Evolutionary conservation across 2,888 invertebrate genomes (phyloP), one percentile per base, ranked within the genome.

Genomic region (Vandiemenella viatica): DNA sequence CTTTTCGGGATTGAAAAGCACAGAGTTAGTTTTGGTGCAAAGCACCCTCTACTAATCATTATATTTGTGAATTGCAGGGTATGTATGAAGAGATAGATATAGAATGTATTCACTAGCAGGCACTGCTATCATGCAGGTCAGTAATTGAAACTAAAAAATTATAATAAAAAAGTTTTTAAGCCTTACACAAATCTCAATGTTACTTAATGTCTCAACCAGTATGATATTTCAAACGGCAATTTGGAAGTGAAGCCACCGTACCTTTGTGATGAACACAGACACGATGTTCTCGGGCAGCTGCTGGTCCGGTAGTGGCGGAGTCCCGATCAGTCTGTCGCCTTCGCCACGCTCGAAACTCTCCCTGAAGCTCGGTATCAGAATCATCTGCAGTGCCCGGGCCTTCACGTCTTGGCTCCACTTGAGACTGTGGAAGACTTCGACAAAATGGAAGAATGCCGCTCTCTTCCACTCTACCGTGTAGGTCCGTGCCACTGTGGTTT

Each of bases 381-480:
- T 83, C 60, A 90, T 79, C 61, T 96, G 95, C 26, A 97, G 70
- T 1, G 96, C 83, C 67, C 91, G 92, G 0, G 93, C 89, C 62
- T 93, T 95, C 10, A 95, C 66, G 41, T 72, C 83, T 62, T 93
- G 91, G 0, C 88, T 81, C 74, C 89, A 80, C 21, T 72, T 72
- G 46, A 78, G 77, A 48, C 77, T 76, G 5, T 80, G 77, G 63
- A 95, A 96, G 58, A 89, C 77, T 52, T 93, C 87, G 6, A 96
- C 92, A 67, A 97, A 95, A 59, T 86, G 80, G 71, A 95, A 91
- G 72, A 97, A 98, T 0, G 93, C 93, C 43, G 80, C 79, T 23
- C 96, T 75, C 63, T 97, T 96, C 97, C 97, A 97, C 53, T 90
- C 88, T 0, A 93, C 81, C 0, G 89, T 82, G 64, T 89, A 95